Evolutionary conservation across 2,888 invertebrate species (phyloP).

Genomic region (Eupithecia centaureata): DNA sequence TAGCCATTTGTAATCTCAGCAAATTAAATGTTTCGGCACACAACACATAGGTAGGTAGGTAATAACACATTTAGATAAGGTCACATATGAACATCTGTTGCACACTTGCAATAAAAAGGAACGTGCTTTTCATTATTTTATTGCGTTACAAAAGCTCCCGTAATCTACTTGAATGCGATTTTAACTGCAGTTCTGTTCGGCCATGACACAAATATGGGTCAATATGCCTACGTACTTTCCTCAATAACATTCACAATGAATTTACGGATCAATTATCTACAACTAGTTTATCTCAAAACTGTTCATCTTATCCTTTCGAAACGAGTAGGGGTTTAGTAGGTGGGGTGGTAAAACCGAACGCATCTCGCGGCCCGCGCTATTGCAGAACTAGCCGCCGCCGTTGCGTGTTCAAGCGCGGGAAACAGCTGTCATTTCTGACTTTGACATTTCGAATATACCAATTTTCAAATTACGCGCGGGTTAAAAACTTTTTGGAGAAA

Average conservation of each 20-base stretch:
- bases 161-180: conserved; percentile 37
- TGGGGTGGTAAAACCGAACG: conserved; percentile 81
- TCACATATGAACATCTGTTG: conserved; percentile 23
- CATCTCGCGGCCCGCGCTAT: conserved; percentile 68
- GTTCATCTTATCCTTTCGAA: conserved; percentile 77
- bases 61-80: neutral
- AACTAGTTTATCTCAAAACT: conserved; percentile 40
- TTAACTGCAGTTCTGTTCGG: conserved; percentile 38
- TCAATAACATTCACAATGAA: conserved; percentile 50
- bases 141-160: conserved; percentile 37
- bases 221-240: conserved; percentile 36
- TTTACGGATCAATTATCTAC: conserved; percentile 63
- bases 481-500: conserved; percentile 29
- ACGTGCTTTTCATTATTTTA: conserved; percentile 20
- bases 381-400: conserved; percentile 65
- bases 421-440: conserved; percentile 44
- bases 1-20: conserved; percentile 5
- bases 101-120: conserved; percentile 30
- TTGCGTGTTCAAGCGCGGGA: conserved; percentile 63
- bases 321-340: conserved; percentile 75
- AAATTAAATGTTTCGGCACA: conserved; percentile 10
- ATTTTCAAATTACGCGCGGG: conserved; percentile 48
- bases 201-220: conserved; percentile 45
- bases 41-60: neutral
- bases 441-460: conserved; percentile 47